These are phyloP conservation scores for Anniella stebbinsi DNA, from an alignment of 2,797 vertebrate genomes.

Conservation along the genomic window DNA sequence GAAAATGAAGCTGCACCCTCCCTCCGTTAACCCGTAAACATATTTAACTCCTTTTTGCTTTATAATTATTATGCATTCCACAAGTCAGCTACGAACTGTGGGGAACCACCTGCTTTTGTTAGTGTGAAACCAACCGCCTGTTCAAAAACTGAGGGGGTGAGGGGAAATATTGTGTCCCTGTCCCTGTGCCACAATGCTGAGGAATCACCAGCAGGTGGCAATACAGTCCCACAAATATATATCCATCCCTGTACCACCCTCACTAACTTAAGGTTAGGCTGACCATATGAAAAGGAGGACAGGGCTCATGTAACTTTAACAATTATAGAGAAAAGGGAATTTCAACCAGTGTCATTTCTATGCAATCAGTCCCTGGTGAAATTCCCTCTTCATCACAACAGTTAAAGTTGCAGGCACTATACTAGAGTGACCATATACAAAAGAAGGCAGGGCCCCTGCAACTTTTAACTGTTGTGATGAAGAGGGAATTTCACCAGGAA, in stretches of 20 bases:
- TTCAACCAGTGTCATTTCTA: no score
- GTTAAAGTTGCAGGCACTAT: no score
- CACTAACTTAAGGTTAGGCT: no score
- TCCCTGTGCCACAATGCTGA: not conserved
- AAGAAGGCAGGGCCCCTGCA: no score
- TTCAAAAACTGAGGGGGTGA: not conserved
- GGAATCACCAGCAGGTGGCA: conserved; percentile 1
- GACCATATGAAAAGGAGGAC: no score
- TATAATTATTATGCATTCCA: not conserved
- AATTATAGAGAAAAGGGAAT: no score
- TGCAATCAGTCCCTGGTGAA: no score
- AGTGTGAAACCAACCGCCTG: not conserved
- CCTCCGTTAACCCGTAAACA: not conserved
- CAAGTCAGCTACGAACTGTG: not conserved
- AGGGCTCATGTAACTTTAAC: no score
- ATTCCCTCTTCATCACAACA: no score
- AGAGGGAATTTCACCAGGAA: no score
- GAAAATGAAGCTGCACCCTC: not conserved
- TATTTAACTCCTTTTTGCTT: not conserved
- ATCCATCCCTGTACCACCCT: not conserved
- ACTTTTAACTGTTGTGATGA: no score
- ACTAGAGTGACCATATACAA: no score
- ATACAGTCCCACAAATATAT: not conserved
- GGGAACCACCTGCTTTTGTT: not conserved
- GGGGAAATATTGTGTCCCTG: not conserved